Percentiles rank a stretch among this genome's conserved stretches.
phyloP scores from a whole-genome alignment of 2,113 vertebrate genomes.

The Bufo bufo region DNA sequence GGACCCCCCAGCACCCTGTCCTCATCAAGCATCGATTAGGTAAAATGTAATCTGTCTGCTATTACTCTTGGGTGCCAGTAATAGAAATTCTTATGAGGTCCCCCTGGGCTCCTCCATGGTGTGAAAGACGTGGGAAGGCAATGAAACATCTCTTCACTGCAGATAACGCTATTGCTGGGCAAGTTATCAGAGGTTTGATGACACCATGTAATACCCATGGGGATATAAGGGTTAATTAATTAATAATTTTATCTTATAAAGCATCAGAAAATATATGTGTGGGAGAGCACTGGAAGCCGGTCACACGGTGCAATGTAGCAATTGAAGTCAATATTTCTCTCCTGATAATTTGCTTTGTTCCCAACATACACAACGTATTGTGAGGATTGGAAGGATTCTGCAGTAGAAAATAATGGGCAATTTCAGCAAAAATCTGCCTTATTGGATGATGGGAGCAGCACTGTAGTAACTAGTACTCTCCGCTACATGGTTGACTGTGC shows the following conservation, averaged over 20 bases:
- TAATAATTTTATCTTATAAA: constrained; percentile 1
- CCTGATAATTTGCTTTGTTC: background rate
- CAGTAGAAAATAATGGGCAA: background rate
- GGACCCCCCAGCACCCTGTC: constrained; percentile 53
- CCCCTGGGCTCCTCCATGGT: constrained; percentile 64
- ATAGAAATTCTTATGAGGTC: constrained; percentile 66
- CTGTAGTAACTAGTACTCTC: background rate
- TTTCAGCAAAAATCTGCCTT: background rate
- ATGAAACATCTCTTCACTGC: constrained; percentile 68
- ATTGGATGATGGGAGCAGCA: no score
- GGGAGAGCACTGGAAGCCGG: background rate
- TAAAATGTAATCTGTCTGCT: constrained; percentile 71
- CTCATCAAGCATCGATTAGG: constrained; percentile 63
- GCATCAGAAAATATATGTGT: background rate
- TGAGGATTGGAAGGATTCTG: background rate
- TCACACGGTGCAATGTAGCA: background rate
- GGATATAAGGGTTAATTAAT: constrained; percentile 31
- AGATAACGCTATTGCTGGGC: constrained; percentile 63
- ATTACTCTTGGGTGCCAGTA: constrained; percentile 70
- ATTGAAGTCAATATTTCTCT: background rate
- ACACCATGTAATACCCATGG: constrained; percentile 8
- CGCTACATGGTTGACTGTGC: no score
- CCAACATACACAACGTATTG: background rate
- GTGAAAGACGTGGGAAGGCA: constrained; percentile 72
- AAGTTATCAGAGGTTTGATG: background rate